Percentiles rank a stretch among this genome's conserved stretches.
These are phyloP conservation scores for Leucophenga varia DNA, from an alignment of 1,140 invertebrate genomes.

Conservation along the genomic window DNA sequence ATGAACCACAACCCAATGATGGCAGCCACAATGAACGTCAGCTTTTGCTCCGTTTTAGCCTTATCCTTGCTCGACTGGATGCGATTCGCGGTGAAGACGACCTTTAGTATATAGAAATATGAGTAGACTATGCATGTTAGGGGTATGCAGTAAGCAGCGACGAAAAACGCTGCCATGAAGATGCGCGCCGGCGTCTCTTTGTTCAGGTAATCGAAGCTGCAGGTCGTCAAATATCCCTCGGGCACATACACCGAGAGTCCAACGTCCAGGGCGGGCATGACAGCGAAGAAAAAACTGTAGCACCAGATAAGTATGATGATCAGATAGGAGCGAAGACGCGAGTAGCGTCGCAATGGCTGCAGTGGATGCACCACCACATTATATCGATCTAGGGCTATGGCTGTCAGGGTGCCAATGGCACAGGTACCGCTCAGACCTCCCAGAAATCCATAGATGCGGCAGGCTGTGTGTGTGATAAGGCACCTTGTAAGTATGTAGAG, in stretches of 20 bases:
- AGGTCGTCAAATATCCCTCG: constrained; percentile 77
- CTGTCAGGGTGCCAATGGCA: constrained; percentile 70
- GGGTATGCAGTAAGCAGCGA: constrained; percentile 69
- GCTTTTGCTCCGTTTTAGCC: constrained; percentile 66
- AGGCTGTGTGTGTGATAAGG: constrained; percentile 59
- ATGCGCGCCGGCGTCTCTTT: constrained; percentile 59
- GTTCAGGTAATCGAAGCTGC: constrained; percentile 78
- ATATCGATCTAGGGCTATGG: constrained; percentile 72
- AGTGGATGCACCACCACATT: constrained; percentile 72
- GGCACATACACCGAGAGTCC: constrained; percentile 73
- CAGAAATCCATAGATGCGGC: constrained; percentile 70
- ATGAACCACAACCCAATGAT: constrained; percentile 72
- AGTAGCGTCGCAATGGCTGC: constrained; percentile 64
- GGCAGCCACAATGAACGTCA: constrained; percentile 66
- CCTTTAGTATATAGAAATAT: constrained; percentile 69
- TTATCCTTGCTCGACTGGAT: constrained; percentile 62
- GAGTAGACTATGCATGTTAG: constrained; percentile 70
- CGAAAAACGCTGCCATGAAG: constrained; percentile 70
- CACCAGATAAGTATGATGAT: constrained; percentile 69
- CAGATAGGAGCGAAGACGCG: constrained; percentile 63
- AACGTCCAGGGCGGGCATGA: constrained; percentile 67
- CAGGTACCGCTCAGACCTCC: constrained; percentile 71
- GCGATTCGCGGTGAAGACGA: constrained; percentile 62
- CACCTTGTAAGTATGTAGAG: no score
- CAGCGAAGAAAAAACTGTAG: constrained; percentile 69